Evolutionary conservation across 2,113 vertebrate genomes (phyloP), one percentile per base, ranked within the genome.

Genomic region (Alouatta palliata): DNA sequence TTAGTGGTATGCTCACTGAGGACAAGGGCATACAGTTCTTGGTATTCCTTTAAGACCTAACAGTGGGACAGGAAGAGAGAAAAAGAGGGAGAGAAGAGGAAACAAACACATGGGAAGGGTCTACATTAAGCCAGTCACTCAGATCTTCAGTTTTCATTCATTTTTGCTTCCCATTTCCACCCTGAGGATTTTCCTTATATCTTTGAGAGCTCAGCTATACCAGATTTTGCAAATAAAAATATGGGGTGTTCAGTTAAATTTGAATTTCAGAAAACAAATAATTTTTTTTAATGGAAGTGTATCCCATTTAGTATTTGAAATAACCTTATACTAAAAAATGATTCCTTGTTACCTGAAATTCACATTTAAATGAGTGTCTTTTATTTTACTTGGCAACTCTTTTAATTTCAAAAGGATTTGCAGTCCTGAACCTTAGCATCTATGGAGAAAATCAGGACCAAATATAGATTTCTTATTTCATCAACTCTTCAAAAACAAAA

Each of bases 251-350:
- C 75, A 30, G 10, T 84, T 83, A 90, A 58, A 93, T 76, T 40
- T 71, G 86, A 93, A 75, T 95, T 94, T 94, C 71, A 77, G 37
- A 68, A 91, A 85, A 79, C 35, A 82, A 76, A 45, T 68, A 47
- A 32, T 32, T 81, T 77, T 43, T 43, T 83, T 81, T 73, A 73
- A 64, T 85, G 56, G 17, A 56, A 91, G 43, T 86, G 47, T 81
- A 35, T 45, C 5, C 12, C 35, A 56, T 76, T 37, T 30, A 27
- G 12, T 66, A 37, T 79, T 87, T 83, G 47, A 25, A 23, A 91
- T 71, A 37, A 37, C 7, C 64, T 71, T 76, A 49, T 47, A 85
- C 61, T 47, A 84, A 96, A 92, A 61, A n/a, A 21, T 58, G 87
- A 66, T 79, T 47, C 30, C 1, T 52, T 61, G 14, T 16, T 87